Evolutionary conservation across 2,113 vertebrate species (phyloP).

Genomic region (Siniperca chuatsi): DNA sequence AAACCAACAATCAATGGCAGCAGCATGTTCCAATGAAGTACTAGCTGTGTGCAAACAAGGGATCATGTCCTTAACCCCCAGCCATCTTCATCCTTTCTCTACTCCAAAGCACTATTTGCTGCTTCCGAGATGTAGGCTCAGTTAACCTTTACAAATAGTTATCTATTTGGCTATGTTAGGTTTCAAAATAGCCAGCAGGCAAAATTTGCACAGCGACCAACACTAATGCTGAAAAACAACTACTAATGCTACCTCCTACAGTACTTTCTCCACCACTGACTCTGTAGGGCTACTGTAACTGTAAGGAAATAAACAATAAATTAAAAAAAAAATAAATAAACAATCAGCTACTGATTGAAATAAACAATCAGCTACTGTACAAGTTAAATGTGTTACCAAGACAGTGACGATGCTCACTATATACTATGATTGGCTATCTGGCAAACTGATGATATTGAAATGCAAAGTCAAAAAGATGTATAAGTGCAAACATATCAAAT

Average conservation of each 20-base stretch:
- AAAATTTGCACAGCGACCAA: not conserved
- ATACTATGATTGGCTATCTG: not conserved
- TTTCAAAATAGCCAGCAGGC: conserved; percentile 7
- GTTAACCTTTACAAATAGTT: conserved; percentile 4
- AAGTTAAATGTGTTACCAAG: not conserved
- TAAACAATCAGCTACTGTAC: not conserved
- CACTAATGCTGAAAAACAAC: not conserved
- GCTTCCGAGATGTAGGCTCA: not conserved
- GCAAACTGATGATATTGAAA: not conserved
- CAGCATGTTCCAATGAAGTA: not conserved
- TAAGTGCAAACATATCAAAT: not conserved
- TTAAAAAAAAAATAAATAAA: not conserved
- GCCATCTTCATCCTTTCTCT: not conserved
- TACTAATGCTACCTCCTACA: not conserved
- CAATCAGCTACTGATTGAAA: not conserved
- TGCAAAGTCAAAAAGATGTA: not conserved
- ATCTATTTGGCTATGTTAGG: not conserved
- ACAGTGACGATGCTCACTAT: no score
- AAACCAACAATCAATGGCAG: not conserved
- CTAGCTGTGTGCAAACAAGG: not conserved
- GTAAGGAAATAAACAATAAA: not conserved
- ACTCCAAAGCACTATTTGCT: not conserved
- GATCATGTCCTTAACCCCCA: not conserved
- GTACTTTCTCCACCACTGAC: not conserved
- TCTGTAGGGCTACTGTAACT: not conserved